Evolutionary conservation across 2,888 invertebrate species (phyloP), one percentile per base, ranked within the genome.

Genomic region (Troilus luridus): DNA sequence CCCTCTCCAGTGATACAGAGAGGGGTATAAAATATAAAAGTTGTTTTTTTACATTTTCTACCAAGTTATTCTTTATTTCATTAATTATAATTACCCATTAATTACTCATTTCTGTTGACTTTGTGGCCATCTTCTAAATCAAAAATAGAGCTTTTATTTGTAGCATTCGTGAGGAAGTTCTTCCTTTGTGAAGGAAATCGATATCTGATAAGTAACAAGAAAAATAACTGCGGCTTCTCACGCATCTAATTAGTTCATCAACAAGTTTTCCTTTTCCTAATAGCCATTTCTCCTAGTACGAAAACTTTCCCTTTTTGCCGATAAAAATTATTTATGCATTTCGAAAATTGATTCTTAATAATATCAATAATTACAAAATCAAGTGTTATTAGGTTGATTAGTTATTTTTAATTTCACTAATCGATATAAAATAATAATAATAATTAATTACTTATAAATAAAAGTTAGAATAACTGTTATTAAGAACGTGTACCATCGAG

Each of bases 201-300:
- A 77, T 77, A 77, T 77, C 72, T 17, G 72, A 77, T 77, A 77
- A 41, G 72, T 7, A 77, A 67, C 24, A 77, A 77, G 27, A 41
- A 77, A 77, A 77, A 41, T 77, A 77, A 77, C 72, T 77, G 72
- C 27, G 17, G 27, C 41, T 77, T 41, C 27, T 77, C 72, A 77
- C 72, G 72, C 72, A 77, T 41, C 1, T 77, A 77, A 77, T 77
- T 77, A 77, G 17, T 77, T 77, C 41, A 77, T 77, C 72, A 77
- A 77, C 72, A 77, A 41, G 27, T 77, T 41, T 41, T 77, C 24
- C 5, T 0, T 9, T 14, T 9, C 41, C 27, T 19, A 77, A 77
- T 17, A 77, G 41, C 8, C 19, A 72, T 27, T 27, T 27, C 17
- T 72, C 21, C 0, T 24, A 24, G 3, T 24, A 11, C 10, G 10